Conservation (phyloP, 2,113 vertebrate genomes). For the Lasiurus cinereus region DNA sequence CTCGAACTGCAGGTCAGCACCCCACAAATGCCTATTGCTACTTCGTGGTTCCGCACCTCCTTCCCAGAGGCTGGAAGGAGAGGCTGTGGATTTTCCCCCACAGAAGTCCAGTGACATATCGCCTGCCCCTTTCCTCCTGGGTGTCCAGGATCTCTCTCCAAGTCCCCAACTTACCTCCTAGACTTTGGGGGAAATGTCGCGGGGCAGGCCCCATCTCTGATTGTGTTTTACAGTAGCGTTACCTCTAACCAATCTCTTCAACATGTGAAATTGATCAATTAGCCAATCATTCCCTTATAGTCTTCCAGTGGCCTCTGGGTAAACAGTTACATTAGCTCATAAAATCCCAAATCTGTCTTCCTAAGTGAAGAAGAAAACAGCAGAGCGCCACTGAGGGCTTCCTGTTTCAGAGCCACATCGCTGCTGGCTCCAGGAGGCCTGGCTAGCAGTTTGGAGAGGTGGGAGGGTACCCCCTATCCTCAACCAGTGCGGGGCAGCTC, state of each 20-base stretch:
- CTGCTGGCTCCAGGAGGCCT: conserved; percentile 14
- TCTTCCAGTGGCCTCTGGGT: conserved; percentile 66
- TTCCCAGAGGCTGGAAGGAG: background rate
- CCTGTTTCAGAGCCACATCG: background rate
- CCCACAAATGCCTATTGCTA: background rate
- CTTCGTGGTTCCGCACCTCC: background rate
- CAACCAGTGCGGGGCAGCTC: background rate
- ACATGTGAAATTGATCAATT: conserved; percentile 75
- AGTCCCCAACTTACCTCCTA: background rate
- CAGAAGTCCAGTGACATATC: fast-evolving
- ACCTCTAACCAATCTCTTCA: conserved; percentile 68
- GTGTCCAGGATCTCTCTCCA: background rate
- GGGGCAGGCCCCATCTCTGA: background rate
- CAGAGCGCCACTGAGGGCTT: conserved; percentile 54
- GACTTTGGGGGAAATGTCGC: background rate
- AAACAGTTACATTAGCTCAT: conserved; percentile 79
- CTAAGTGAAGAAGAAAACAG: background rate
- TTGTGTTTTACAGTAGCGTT: conserved; percentile 46
- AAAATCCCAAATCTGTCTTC: conserved; percentile 80
- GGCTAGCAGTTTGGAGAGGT: background rate
- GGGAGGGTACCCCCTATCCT: background rate
- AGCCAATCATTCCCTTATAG: conserved; percentile 67
- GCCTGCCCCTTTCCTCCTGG: background rate
- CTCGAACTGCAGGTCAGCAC: background rate
- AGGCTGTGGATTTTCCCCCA: background rate